Base-by-base conservation (phyloP, 2,888 invertebrate genomes). In the Melitaea athalia region DNA sequence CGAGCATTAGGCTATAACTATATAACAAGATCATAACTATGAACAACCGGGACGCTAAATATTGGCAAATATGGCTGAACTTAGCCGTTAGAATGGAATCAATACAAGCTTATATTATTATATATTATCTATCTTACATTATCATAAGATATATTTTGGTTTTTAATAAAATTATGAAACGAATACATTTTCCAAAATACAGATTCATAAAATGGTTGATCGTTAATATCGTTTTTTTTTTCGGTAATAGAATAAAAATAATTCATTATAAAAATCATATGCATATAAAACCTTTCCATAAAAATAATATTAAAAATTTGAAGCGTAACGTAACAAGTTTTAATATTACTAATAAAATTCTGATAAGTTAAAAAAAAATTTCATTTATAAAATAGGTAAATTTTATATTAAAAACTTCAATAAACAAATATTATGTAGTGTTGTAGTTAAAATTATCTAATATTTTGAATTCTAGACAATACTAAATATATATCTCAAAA, bases 131-230 rank as follows among this genome's bases (percentile, higher is more conserved):
- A 64, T 31, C 64, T 64, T 63, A 69, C 8, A 52, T 52, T 61
- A 63, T 71, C 68, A 71, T 71, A 71, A 65, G 71, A 71, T 71
- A 65, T 24, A 50, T 64, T 62, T 52, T 53, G 31, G 55, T 33
- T 33, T 57, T 38, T 5, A 15, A 57, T 57, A 42, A 57, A 55
- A 55, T 33, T 55, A 33, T 33, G 12, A n/a, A 55, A 5, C 31
- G 53, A 55, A 33, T 33, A 55, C 12, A 33, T n/a, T 55, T 33
- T 55, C 53, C 31, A 55, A 55, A 53, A 55, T 55, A 55, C 33
- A 55, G 8, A 55, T 33, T 55, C 33, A n/a, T 31, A 55, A 52
- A 33, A 14, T n/a, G 47, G 47, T 49, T 49, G 5, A n/a, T 7
- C 38, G n/a, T 49, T n/a, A 14, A 3, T 49, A 3, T 49, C n/a